phyloP scores from a whole-genome alignment of 2,797 vertebrate genomes.

The Mus minutoides region DNA sequence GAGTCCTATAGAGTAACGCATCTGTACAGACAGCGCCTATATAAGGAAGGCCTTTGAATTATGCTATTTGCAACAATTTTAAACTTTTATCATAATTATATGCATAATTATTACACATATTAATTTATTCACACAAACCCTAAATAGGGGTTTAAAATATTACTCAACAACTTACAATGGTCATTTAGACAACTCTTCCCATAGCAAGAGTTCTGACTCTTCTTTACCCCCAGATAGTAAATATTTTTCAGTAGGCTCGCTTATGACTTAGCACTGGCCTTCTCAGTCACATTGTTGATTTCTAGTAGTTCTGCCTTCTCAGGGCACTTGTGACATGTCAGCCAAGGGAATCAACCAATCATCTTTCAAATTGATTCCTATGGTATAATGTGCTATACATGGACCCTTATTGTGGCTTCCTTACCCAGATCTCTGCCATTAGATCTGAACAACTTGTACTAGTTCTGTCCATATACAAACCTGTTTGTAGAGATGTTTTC shows the following conservation, averaged over 20 bases:
- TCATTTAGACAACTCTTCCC: not conserved
- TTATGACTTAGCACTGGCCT: not conserved
- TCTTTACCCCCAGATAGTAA: accelerated
- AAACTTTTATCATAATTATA: not conserved
- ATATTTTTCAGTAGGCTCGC: not conserved
- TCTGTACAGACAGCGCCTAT: not conserved
- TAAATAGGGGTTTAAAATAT: not conserved
- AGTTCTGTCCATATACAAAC: not conserved
- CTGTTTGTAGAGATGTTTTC: conserved; percentile 13
- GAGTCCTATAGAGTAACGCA: not conserved
- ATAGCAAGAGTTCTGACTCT: not conserved
- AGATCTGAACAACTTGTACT: not conserved
- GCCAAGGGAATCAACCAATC: not conserved
- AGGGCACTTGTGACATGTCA: not conserved
- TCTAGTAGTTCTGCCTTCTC: not conserved
- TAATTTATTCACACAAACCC: not conserved
- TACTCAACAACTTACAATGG: not conserved
- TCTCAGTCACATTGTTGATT: not conserved
- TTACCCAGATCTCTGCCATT: not conserved
- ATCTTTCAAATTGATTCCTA: not conserved
- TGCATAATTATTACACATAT: not conserved
- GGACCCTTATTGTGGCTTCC: not conserved
- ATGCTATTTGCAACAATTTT: not conserved
- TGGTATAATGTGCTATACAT: not conserved
- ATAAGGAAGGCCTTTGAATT: not conserved